These are phyloP conservation scores for Pseudoatta argentina DNA, from an alignment of 1,140 invertebrate species.

Conservation along the genomic window DNA sequence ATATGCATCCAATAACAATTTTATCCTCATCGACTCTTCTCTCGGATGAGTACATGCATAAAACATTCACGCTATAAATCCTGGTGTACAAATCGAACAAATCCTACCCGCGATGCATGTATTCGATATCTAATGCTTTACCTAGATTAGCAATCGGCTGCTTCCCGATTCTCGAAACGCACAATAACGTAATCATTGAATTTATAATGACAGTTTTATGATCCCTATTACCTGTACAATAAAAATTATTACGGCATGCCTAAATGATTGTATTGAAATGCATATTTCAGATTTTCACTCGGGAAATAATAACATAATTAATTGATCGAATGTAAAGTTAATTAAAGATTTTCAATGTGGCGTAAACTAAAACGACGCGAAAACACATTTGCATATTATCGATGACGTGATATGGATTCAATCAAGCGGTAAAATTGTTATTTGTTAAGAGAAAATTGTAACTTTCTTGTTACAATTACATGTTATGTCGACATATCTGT, in stretches of 20 bases:
- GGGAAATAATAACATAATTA: not conserved
- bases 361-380: too few relatives aligned
- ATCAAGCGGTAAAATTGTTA: not conserved
- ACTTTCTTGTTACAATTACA: not conserved
- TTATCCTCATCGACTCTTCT: slow-evolving; percentile 50
- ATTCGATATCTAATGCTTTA: slow-evolving; percentile 33
- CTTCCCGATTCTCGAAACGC: not conserved
- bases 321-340: slow-evolving; percentile 17
- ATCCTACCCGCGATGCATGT: not conserved
- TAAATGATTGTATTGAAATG: not conserved
- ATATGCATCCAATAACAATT: slow-evolving; percentile 55
- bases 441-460: not conserved
- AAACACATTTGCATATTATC: not conserved
- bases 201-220: slow-evolving; percentile 40
- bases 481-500: not conserved
- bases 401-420: too few relatives aligned
- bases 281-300: slow-evolving; percentile 13
- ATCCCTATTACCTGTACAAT: slow-evolving; percentile 10
- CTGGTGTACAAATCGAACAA: slow-evolving; percentile 21
- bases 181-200: slow-evolving; percentile 10
- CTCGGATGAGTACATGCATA: slow-evolving; percentile 38
- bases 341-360: not conserved
- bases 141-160: not conserved
- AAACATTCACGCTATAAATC: slow-evolving; percentile 52
- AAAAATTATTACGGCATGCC: not conserved